Evolutionary conservation across 2,113 vertebrate species (phyloP).

Genomic region (Colius striatus): DNA sequence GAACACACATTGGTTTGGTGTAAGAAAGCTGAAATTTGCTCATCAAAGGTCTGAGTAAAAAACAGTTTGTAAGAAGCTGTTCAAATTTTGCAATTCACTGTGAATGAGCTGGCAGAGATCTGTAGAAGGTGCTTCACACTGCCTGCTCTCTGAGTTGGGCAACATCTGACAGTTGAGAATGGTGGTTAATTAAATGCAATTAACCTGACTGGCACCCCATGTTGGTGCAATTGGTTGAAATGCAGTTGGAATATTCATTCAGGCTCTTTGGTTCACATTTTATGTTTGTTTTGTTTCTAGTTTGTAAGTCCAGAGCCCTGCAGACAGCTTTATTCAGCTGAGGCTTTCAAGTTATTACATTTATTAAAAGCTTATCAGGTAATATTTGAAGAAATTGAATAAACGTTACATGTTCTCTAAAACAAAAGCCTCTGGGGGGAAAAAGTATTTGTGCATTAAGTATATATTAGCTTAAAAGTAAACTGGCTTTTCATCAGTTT

Average conservation of each 20-base stretch:
- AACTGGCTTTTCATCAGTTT: neutral
- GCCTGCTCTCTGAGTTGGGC: neutral
- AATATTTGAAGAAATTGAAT: neutral
- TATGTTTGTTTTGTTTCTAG: neutral
- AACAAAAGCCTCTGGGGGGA: too few relatives aligned
- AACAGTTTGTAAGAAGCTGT: neutral
- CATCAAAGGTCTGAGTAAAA: neutral
- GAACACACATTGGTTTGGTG: neutral
- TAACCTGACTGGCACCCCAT: neutral
- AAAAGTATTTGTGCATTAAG: neutral
- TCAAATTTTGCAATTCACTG: neutral
- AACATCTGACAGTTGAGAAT: constrained; percentile 32
- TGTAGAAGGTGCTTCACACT: too few relatives aligned
- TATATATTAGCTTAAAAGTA: neutral
- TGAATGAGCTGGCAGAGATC: neutral
- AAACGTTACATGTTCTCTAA: too few relatives aligned
- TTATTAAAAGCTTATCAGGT: neutral
- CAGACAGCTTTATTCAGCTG: neutral
- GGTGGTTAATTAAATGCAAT: constrained; percentile 31
- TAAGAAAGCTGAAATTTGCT: neutral
- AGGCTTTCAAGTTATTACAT: neutral
- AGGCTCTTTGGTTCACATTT: neutral
- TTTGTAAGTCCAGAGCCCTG: neutral
- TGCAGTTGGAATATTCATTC: constrained; percentile 3
- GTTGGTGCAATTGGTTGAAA: constrained; percentile 19